Percentiles rank a stretch among this genome's conserved stretches.
Conservation (phyloP, 1,140 invertebrate genomes). For the Formica exsecta region DNA sequence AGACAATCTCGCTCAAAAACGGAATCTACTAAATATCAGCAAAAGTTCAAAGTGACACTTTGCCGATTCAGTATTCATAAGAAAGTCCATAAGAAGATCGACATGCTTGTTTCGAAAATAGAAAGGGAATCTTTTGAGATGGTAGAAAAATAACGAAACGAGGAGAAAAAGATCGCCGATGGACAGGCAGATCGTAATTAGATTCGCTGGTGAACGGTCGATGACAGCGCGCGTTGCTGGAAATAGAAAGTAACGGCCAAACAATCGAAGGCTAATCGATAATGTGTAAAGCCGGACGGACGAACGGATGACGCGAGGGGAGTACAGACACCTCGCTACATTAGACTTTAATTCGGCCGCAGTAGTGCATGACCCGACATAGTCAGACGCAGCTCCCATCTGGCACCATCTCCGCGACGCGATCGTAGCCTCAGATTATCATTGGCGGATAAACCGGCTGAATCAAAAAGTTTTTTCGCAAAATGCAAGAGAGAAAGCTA, state of each 20-base stretch:
- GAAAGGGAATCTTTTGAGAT: not conserved
- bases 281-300: slow-evolving; percentile 62
- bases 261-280: slow-evolving; percentile 83
- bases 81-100: slow-evolving; percentile 1
- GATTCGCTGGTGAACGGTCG: slow-evolving; percentile 72
- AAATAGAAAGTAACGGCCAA: slow-evolving; percentile 79
- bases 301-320: slow-evolving; percentile 21
- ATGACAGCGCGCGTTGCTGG: slow-evolving; percentile 74
- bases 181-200: slow-evolving; percentile 68
- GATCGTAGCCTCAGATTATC: slow-evolving; percentile 12
- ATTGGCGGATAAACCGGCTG: not conserved
- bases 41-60: not conserved
- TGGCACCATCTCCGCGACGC: slow-evolving; percentile 66
- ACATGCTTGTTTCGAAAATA: slow-evolving; percentile 37
- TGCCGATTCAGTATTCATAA: slow-evolving; percentile 17
- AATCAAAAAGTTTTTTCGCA: not conserved
- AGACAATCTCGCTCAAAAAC: not conserved
- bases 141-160: slow-evolving; percentile 18
- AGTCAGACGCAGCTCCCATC: slow-evolving; percentile 58
- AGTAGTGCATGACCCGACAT: slow-evolving; percentile 70
- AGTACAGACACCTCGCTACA: slow-evolving; percentile 66
- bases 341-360: slow-evolving; percentile 73
- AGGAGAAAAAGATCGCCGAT: not conserved
- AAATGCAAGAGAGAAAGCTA: not conserved
- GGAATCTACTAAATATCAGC: not conserved